Base-by-base conservation (phyloP, 2,888 invertebrate species). In the Coenonympha arcania region DNA sequence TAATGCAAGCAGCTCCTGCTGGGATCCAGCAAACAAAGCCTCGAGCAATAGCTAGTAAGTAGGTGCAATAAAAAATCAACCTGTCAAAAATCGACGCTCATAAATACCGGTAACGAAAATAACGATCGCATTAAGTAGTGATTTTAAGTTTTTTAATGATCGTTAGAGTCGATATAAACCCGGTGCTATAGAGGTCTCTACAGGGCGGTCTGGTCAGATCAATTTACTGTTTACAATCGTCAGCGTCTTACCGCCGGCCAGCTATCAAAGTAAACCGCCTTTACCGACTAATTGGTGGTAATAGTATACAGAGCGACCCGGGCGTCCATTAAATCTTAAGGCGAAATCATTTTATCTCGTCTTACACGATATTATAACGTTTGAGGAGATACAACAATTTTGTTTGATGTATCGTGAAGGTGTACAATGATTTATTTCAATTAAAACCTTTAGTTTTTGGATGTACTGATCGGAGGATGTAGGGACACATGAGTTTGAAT, bases 201-300 rank as follows among this genome's bases (percentile, higher is more conserved):
- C 69, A 59, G 67, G 80, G 83, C 76, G 80, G 80, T 77, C 76
- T 60, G 60, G 56, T 57, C 61, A 65, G 75, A 79, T 83, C 81
- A 81, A 81, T 83, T 84, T 82, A 78, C 76, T 79, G 73, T 80
- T 80, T 76, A 81, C 76, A 76, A 68, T 47, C 41, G 28, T 46
- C 48, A 68, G 43, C 41, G 28, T 46, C 48, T 52, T 34, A 46
- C 75, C 71, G 68, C 64, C 65, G 69, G 65, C 64, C 65, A 69
- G 65, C 69, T 72, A 73, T 83, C 84, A 84, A 84, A 84, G 81
- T 68, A 65, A 67, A 63, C 76, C 80, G 76, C 71, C 58, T 58
- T 60, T 62, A 62, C 65, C 65, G 60, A 69, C 79, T 85, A 85
- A 85, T 85, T 85, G 81, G 76, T 76, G 69, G 79, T 82, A 82